These are phyloP conservation scores for Andrena trimmerana DNA, from an alignment of 2,888 invertebrate genomes.

Conservation along the genomic window DNA sequence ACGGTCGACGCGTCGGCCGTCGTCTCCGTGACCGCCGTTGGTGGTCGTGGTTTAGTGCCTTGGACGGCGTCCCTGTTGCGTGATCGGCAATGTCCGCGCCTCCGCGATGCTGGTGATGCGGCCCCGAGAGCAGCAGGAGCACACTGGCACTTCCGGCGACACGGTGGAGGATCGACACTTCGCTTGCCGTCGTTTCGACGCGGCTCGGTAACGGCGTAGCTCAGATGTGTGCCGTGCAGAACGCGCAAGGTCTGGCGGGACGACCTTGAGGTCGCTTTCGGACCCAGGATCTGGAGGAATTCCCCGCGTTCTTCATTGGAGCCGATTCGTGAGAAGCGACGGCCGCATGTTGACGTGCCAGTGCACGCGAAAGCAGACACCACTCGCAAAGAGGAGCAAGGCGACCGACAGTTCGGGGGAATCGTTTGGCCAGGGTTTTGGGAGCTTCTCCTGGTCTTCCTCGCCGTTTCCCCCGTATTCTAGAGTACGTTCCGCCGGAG, in stretches of 20 bases:
- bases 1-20: constrained; percentile 65
- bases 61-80: constrained; percentile 70
- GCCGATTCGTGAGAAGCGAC: too few relatives aligned
- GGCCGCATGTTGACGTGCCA: too few relatives aligned
- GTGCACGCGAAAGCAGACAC: too few relatives aligned
- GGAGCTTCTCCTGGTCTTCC: neutral
- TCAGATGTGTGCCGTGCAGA: constrained; percentile 35
- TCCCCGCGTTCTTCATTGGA: too few relatives aligned
- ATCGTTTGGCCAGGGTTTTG: too few relatives aligned
- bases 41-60: constrained; percentile 75
- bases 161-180: constrained; percentile 15
- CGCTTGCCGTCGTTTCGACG: neutral
- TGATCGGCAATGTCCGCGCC: constrained; percentile 64
- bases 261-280: constrained; percentile 52
- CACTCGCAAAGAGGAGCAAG: too few relatives aligned
- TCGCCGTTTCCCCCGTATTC: neutral
- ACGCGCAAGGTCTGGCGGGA: constrained; percentile 31
- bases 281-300: neutral
- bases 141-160: constrained; percentile 18
- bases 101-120: constrained; percentile 52
- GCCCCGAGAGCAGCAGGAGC: constrained; percentile 37
- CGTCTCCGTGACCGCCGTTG: constrained; percentile 69
- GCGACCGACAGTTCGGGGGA: too few relatives aligned
- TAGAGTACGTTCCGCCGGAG: neutral
- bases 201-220: neutral